A percentile compares a stretch with the other conserved stretches of the same genome.
These are phyloP conservation scores for Euzophera pinguis DNA, from an alignment of 2,888 invertebrate species.

Conservation along the genomic window DNA sequence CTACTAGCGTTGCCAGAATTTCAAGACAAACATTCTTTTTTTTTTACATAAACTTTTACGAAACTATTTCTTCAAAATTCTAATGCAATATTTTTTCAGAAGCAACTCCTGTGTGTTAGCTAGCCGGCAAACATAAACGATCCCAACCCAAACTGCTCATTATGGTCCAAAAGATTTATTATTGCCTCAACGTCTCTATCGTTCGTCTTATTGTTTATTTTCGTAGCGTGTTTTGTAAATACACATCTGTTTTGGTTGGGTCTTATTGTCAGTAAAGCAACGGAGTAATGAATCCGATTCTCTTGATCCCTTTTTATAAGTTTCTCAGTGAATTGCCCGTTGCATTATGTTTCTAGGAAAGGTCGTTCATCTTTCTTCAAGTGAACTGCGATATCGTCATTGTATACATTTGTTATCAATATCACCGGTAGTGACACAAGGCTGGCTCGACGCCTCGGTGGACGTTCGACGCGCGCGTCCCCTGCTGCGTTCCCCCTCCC, in stretches of 20 bases:
- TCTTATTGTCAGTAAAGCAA: constrained; percentile 31
- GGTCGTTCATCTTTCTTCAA: constrained; percentile 37
- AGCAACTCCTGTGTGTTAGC: not conserved
- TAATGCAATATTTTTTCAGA: not conserved
- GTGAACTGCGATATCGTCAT: constrained; percentile 41
- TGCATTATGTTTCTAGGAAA: constrained; percentile 19
- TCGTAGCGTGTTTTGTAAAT: constrained; percentile 51
- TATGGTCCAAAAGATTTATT: constrained; percentile 42
- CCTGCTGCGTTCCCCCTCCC: constrained; percentile 48
- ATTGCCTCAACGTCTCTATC: constrained; percentile 37
- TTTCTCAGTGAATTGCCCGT: constrained; percentile 5
- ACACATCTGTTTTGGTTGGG: constrained; percentile 50
- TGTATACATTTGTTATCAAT: constrained; percentile 75
- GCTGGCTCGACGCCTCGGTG: constrained; percentile 59
- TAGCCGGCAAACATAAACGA: constrained; percentile 11
- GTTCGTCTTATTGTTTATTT: constrained; percentile 49
- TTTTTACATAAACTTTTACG: too few species aligned
- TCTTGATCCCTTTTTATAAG: constrained; percentile 20
- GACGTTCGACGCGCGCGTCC: constrained; percentile 53
- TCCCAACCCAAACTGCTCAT: constrained; percentile 20
- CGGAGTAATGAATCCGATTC: constrained; percentile 32
- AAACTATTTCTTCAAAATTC: too few species aligned
- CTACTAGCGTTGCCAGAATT: too few species aligned
- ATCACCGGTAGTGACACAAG: constrained; percentile 61
- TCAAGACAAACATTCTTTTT: too few species aligned